Percentiles rank a stretch among this genome's conserved stretches.
Evolutionary conservation across 2,888 invertebrate genomes (phyloP).

Genomic region (Miltochrista miniata): DNA sequence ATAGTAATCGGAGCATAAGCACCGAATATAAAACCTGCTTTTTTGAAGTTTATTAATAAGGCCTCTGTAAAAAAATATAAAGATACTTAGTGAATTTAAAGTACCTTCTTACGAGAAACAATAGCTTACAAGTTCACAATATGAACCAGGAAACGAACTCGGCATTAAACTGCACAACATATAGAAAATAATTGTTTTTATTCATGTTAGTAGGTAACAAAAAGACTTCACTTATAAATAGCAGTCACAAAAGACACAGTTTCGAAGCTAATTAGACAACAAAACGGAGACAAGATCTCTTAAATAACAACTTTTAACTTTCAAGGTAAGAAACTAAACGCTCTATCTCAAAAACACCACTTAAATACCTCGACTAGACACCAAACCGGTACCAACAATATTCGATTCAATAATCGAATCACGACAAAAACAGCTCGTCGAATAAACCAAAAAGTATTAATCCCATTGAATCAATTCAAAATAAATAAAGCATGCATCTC

Average conservation of each 20-base stretch:
- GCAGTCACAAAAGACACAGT: neutral
- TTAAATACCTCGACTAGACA: neutral
- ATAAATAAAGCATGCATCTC: slow-evolving; percentile 38
- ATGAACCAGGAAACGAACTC: too few species aligned
- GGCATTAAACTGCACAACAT: too few species aligned
- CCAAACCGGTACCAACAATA: slow-evolving; percentile 4
- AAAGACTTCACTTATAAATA: too few species aligned
- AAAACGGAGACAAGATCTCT: slow-evolving; percentile 21
- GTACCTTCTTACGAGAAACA: too few species aligned
- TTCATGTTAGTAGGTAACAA: too few species aligned
- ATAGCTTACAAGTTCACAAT: too few species aligned
- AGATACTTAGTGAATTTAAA: too few species aligned
- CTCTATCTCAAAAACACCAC: slow-evolving; percentile 23
- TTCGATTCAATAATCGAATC: neutral
- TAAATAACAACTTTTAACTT: slow-evolving; percentile 30
- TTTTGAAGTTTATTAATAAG: too few species aligned
- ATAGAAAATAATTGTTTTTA: too few species aligned
- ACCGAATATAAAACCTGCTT: too few species aligned
- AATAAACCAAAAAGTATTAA: slow-evolving; percentile 23
- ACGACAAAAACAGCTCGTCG: slow-evolving; percentile 11
- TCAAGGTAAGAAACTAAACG: slow-evolving; percentile 37
- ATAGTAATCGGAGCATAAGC: too few species aligned
- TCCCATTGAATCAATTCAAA: slow-evolving; percentile 30
- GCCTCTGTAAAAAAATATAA: too few species aligned
- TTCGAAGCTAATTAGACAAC: neutral